Evolutionary conservation across 2,888 invertebrate genomes (phyloP), one percentile per base, ranked within the genome.

Genomic region (Lepas anatifera): DNA sequence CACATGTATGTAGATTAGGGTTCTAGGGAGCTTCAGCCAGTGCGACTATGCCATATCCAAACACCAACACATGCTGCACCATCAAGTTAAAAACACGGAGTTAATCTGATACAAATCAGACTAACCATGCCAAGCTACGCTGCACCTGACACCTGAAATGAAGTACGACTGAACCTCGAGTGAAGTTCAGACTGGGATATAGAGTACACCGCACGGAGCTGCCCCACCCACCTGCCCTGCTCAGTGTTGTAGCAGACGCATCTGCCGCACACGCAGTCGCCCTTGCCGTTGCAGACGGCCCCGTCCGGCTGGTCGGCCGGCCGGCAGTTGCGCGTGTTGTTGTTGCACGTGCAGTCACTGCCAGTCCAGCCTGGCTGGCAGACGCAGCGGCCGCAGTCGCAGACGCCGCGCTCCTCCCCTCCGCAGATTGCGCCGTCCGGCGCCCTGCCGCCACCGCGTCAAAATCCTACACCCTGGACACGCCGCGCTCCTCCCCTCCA

Each of bases 271-370:
- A 46, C 64, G 25, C 70, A 70, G 27, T 63, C 63, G 3, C 70
- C 70, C 41, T 70, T 58, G 41, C 70, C 70, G 58, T 29, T 39
- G 63, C 70, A 70, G 18, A 70, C 35, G 35, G 16, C 25, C 22
- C 35, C 58, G 32, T 50, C n/a, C n/a, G 22, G 37, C 11, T 6
- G 16, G 25, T n/a, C 46, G 29, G 27, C 32, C 4, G 39, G 41
- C 27, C 35, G n/a, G 18, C 68, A 68, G 27, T 22, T 18, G 1
- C 27, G 35, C 25, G 52, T 35, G 25, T 68, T 46, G 32, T 41
- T 68, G 37, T 18, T 50, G 58, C 70, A 70, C 18, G 35, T 25
- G 46, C 70, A 70, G 32, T 70, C 48, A n/a, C n/a, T n/a, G 29
- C 68, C 70, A 0, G 58, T 41, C 70, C 70, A 70, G 32, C 41